Evolutionary conservation across 2,888 invertebrate genomes (phyloP), one percentile per base, ranked within the genome.

Genomic region (Brachynemurus nebulosus): DNA sequence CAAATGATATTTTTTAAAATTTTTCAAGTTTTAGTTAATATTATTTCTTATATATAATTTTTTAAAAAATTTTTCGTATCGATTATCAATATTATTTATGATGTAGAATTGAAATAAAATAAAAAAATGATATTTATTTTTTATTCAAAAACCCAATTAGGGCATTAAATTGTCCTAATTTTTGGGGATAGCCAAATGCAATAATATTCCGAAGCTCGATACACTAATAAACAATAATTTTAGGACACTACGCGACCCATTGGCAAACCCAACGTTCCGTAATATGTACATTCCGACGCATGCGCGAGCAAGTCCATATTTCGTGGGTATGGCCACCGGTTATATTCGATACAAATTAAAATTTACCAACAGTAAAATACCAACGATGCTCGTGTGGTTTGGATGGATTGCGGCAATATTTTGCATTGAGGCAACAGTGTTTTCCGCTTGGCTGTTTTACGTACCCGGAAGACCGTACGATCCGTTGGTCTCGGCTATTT

Each of bases 251-350:
- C 49, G 54, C 17, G 56, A 58, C 45, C 59, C 60, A 20, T 54
- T 56, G 4, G 48, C 53, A 11, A 54, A 57, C 38, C 49, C 53
- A 21, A 56, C 57, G 2, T 61, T 59, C 47, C 51, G 53, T 35
- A 50, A 49, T 16, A 50, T 60, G 40, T 60, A 61, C 51, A 59
- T 58, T 36, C 60, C 59, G 4, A 58, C 58, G 2, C 60, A 61
- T 44, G 56, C 59, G 53, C 48, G 61, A 42, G 56, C 57, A 16
- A 55, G 55, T 34, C 57, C 61, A 1, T 61, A 61, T 46, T 58
- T 59, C 42, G 53, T 60, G 20, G 61, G 61, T 33, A 57, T 55
- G 37, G 42, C 59, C 5, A 51, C 56, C 12, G 61, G 58, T n/a
- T 60, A 59, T 44, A 21, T 57, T 1, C 57, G 57, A 44, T 57